Conservation (phyloP, 1,140 invertebrate genomes). For the Anadara kagoshimensis region DNA sequence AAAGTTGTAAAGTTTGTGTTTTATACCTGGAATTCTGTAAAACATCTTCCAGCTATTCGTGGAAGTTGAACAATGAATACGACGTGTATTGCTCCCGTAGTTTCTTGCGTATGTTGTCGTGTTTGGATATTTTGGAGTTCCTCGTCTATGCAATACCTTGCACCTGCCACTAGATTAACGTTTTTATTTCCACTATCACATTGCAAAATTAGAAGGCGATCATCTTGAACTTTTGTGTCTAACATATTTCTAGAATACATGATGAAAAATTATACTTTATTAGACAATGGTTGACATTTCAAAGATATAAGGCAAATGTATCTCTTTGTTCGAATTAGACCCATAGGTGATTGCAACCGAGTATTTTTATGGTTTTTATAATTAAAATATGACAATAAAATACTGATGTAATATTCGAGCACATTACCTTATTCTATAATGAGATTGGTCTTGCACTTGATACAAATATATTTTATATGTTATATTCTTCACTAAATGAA, state of each 20-base stretch:
- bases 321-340: background rate
- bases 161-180: constrained; percentile 62
- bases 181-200: constrained; percentile 65
- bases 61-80: constrained; percentile 67
- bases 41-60: constrained; percentile 54
- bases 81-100: constrained; percentile 38
- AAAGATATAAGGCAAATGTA: too few species aligned
- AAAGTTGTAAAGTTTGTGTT: too few species aligned
- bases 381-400: too few species aligned
- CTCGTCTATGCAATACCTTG: constrained; percentile 60
- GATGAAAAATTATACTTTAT: background rate
- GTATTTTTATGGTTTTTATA: too few species aligned
- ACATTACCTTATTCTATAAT: too few species aligned
- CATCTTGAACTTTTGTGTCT: constrained; percentile 24
- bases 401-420: too few species aligned
- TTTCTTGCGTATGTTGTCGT: constrained; percentile 1
- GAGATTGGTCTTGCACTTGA: too few species aligned
- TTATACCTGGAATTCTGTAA: constrained; percentile 65
- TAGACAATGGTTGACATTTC: too few species aligned
- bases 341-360: too few species aligned
- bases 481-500: too few species aligned
- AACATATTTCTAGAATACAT: constrained; percentile 20
- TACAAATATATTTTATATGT: too few species aligned
- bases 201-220: constrained; percentile 62
- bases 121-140: constrained; percentile 37